A percentile compares a stretch with the other conserved stretches of the same genome.
phyloP scores from a whole-genome alignment of 2,888 invertebrate species.

The Chelonus formosanus region DNA sequence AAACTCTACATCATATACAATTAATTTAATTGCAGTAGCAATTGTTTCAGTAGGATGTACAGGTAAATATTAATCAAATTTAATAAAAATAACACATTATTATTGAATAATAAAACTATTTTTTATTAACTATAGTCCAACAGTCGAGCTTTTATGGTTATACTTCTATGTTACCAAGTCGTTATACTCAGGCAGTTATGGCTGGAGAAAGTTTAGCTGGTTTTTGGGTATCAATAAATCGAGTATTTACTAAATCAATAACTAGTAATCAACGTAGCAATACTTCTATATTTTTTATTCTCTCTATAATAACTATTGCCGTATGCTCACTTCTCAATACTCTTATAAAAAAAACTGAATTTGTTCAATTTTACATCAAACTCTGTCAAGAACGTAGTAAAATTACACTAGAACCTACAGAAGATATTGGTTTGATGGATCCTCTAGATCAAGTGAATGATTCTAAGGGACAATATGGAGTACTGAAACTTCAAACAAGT shows the following conservation, averaged over 20 bases:
- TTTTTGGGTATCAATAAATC: constrained; percentile 84
- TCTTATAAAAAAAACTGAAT: constrained; percentile 79
- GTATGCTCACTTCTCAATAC: constrained; percentile 82
- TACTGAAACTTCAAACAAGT: constrained; percentile 78
- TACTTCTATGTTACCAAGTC: constrained; percentile 88
- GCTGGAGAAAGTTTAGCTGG: constrained; percentile 93
- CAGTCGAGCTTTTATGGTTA: constrained; percentile 95
- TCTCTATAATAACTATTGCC: constrained; percentile 80
- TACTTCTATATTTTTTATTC: constrained; percentile 86
- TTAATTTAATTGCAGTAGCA: constrained; percentile 85
- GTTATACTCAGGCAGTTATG: constrained; percentile 94
- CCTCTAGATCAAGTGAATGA: constrained; percentile 68
- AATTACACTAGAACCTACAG: constrained; percentile 84
- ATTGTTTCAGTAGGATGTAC: constrained; percentile 89
- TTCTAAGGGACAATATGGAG: constrained; percentile 74
- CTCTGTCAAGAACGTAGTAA: constrained; percentile 79
- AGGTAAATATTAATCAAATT: constrained; percentile 62
- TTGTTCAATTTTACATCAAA: constrained; percentile 83
- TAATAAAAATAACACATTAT: no score
- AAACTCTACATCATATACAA: constrained; percentile 79
- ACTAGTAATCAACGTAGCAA: constrained; percentile 81
- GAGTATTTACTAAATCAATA: constrained; percentile 83
- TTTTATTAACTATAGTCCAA: constrained; percentile 70
- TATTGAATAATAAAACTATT: no score
- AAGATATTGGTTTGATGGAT: constrained; percentile 82